phyloP scores from a whole-genome alignment of 2,888 invertebrate species.

The Lathronympha strigana region DNA sequence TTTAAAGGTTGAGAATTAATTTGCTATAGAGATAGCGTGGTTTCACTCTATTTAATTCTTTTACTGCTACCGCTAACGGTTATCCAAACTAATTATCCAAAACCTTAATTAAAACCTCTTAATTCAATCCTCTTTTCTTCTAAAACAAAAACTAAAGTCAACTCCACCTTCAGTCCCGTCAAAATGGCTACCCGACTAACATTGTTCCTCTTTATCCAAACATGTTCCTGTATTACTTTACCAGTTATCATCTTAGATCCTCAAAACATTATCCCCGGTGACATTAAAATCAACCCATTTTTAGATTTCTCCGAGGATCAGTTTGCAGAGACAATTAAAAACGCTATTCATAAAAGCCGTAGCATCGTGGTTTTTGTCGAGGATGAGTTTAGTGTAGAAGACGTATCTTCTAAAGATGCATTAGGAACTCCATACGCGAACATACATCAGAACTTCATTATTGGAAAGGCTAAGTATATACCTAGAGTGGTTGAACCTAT shows the following conservation, averaged over 20 bases:
- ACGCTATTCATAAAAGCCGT: constrained; percentile 51
- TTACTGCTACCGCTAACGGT: too few relatives aligned
- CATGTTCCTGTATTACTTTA: neutral
- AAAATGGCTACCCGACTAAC: neutral
- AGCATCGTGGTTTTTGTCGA: constrained; percentile 64
- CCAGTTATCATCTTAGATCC: neutral
- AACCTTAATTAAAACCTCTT: too few relatives aligned
- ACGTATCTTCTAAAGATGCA: constrained; percentile 58
- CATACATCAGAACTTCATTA: constrained; percentile 51
- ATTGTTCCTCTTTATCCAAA: neutral
- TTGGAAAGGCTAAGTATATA: constrained; percentile 58
- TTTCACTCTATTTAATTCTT: too few relatives aligned
- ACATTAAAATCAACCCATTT: constrained; percentile 61
- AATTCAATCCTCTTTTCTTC: too few relatives aligned
- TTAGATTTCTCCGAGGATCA: constrained; percentile 47
- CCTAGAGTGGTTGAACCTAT: constrained; percentile 62
- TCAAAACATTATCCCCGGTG: neutral
- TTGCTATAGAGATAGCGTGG: too few relatives aligned
- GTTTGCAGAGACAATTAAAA: constrained; percentile 57
- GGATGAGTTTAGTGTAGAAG: constrained; percentile 62
- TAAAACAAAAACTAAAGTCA: too few relatives aligned
- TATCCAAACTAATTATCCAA: too few relatives aligned
- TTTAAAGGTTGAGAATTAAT: too few relatives aligned
- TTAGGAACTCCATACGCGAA: constrained; percentile 59
- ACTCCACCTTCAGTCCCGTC: too few relatives aligned